These are phyloP conservation scores for Platerodrilus igneus DNA, from an alignment of 2,888 invertebrate species.

Conservation along the genomic window DNA sequence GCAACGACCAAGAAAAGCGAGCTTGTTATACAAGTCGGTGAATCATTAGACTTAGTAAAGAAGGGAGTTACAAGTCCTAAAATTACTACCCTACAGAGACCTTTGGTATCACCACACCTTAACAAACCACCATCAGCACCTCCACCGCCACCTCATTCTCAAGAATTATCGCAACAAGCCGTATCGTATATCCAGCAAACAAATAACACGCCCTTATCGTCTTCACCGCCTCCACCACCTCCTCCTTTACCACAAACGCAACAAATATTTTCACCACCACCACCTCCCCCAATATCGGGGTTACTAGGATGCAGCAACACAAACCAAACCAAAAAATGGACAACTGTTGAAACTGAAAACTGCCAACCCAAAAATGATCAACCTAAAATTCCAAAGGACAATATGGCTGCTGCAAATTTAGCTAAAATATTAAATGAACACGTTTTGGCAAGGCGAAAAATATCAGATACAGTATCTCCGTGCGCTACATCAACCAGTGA, in stretches of 20 bases:
- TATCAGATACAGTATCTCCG: too few species aligned
- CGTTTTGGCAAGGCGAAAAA: conserved; percentile 6
- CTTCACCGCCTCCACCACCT: conserved; percentile 30
- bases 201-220: not conserved
- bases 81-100: too few species aligned
- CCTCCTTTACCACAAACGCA: conserved; percentile 14
- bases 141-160: conserved; percentile 26
- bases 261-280: not conserved
- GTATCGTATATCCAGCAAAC: not conserved
- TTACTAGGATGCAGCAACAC: too few species aligned
- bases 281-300: too few species aligned
- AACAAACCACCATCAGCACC: conserved; percentile 9
- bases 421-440: conserved; percentile 16
- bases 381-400: conserved; percentile 3
- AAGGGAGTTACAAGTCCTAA: conserved; percentile 2
- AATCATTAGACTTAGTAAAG: conserved; percentile 4
- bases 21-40: conserved; percentile 37
- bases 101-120: not conserved
- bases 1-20: conserved; percentile 38
- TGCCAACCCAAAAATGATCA: not conserved
- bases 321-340: conserved; percentile 10
- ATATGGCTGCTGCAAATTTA: conserved; percentile 16
- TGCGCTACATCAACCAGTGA: too few species aligned
- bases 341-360: conserved; percentile 6
- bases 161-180: too few species aligned